phyloP scores from a whole-genome alignment of 2,113 vertebrate genomes.

The Cyanistes caeruleus region DNA sequence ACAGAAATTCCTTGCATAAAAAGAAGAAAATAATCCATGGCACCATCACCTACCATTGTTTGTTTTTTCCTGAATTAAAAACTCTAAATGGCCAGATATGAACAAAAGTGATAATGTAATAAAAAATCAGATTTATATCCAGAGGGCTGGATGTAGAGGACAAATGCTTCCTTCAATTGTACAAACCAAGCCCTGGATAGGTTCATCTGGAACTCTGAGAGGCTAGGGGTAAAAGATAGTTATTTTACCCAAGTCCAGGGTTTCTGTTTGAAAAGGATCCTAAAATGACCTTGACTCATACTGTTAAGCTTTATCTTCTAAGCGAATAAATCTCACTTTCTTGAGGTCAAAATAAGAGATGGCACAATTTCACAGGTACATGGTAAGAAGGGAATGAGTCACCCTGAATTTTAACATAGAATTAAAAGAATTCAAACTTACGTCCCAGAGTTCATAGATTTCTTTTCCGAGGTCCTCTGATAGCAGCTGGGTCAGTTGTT shows the following conservation, averaged over 20 bases:
- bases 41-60: not conserved
- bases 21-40: not conserved
- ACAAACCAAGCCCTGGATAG: not conserved
- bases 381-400: not conserved
- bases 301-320: not conserved
- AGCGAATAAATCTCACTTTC: not conserved
- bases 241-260: not conserved
- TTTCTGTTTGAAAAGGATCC: not conserved
- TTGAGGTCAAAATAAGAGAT: not conserved
- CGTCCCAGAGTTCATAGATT: slow-evolving; percentile 92
- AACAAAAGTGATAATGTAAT: not conserved
- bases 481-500: slow-evolving; percentile 82
- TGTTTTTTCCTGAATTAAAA: not conserved
- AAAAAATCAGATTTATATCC: not conserved
- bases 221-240: not conserved
- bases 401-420: not conserved
- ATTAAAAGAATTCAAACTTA: slow-evolving; percentile 50
- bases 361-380: not conserved
- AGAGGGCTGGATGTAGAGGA: not conserved
- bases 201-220: not conserved
- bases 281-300: not conserved
- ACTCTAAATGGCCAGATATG: not conserved
- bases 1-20: not conserved
- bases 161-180: not conserved
- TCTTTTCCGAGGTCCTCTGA: slow-evolving; percentile 85